phyloP scores from a whole-genome alignment of 2,888 invertebrate genomes.

The Scrobipalpa atriplicella region DNA sequence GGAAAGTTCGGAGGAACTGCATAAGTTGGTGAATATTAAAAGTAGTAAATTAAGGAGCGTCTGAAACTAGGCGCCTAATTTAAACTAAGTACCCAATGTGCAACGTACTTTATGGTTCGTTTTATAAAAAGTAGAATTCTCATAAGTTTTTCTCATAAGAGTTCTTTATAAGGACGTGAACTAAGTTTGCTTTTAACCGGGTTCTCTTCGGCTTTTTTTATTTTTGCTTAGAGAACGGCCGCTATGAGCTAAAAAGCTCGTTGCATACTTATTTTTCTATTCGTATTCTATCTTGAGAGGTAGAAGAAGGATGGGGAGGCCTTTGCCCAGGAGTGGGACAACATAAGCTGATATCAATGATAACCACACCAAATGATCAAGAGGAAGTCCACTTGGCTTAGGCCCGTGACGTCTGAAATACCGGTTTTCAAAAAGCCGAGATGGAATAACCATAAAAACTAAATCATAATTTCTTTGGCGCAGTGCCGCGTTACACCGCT shows the following conservation, averaged over 20 bases:
- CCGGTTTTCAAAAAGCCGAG: too few species aligned
- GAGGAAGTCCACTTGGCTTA: too few species aligned
- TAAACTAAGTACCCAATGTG: slow-evolving; percentile 31
- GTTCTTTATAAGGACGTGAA: slow-evolving; percentile 9
- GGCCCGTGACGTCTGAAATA: too few species aligned
- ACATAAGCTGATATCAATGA: too few species aligned
- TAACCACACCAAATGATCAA: too few species aligned
- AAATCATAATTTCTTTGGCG: too few species aligned
- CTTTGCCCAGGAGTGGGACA: too few species aligned
- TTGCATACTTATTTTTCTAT: neutral
- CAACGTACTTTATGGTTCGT: slow-evolving; percentile 24
- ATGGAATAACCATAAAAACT: too few species aligned
- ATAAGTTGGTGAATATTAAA: slow-evolving; percentile 57
- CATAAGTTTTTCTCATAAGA: slow-evolving; percentile 11
- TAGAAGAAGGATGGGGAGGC: too few species aligned
- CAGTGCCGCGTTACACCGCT: too few species aligned
- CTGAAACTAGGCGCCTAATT: slow-evolving; percentile 30
- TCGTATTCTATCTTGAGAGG: too few species aligned
- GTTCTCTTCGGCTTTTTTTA: neutral
- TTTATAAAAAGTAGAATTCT: slow-evolving; percentile 21
- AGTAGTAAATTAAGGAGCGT: slow-evolving; percentile 54
- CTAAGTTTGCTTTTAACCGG: slow-evolving; percentile 1
- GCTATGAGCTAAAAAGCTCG: neutral
- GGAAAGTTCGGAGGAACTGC: slow-evolving; percentile 58
- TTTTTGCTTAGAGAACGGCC: neutral